Evolutionary conservation across 2,888 invertebrate genomes (phyloP), one percentile per base, ranked within the genome.

Genomic region (Pyrrhosoma nymphula): DNA sequence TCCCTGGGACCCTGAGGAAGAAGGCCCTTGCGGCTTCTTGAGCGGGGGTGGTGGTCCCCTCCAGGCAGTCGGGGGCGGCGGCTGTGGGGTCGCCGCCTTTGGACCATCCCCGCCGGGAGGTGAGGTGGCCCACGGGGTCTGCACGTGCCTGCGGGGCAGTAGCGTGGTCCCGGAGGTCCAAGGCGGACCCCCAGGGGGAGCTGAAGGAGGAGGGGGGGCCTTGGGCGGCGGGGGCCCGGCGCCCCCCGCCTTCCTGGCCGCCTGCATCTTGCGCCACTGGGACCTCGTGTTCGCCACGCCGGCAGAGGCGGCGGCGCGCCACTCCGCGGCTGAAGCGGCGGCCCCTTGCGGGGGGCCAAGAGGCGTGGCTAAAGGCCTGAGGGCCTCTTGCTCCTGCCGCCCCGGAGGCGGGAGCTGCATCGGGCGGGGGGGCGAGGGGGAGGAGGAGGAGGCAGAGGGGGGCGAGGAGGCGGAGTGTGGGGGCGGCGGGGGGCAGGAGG

Each of bases 31-130:
- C 47, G 95, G 96, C 96, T 96, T 96, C 96, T 90, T 96, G 96
- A 75, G 96, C 96, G 95, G 96, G 96, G 95, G 96, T 96, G 96
- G 96, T 8, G 47, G 47, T 47, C 4, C 8, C 47, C 47, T 8
- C 47, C 47, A 47, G 96, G 96, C 96, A 96, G 96, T 97, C 96
- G 95, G 96, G 96, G 95, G 96, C 26, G 96, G 96, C 93, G 95
- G 95, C 82, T 96, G 95, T 96, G 96, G 96, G 95, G 97, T 97
- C 97, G 96, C 97, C 97, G 96, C 97, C 97, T 96, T 97, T 97
- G 97, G 98, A 98, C 98, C 98, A 98, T 97, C 98, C 98, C 96
- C 98, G 98, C 97, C 98, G 98, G 96, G 96, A 98, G 97, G 96
- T 63, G 93, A 93, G 47, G 75, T 63, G 35, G 39, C 93, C 63